phyloP scores from a whole-genome alignment of 2,113 vertebrate genomes.

The Bambusicola thoracicus region DNA sequence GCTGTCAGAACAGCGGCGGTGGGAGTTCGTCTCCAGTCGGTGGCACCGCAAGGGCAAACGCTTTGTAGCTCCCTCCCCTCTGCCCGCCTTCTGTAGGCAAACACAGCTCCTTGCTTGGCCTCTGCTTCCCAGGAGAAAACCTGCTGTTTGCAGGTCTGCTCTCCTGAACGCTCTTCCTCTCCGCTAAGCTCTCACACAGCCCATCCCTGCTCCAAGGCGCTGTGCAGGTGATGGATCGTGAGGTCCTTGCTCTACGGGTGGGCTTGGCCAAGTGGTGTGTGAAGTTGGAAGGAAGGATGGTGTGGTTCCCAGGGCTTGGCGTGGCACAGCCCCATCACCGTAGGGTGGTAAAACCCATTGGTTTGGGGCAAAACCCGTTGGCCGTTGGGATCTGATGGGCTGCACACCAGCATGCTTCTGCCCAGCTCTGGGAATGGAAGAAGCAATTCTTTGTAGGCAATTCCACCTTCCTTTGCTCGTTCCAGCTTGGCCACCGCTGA shows the following conservation, averaged over 20 bases:
- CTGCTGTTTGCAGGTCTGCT: accelerated
- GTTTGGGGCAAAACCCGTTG: neutral
- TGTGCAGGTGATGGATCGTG: accelerated
- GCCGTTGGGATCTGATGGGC: neutral
- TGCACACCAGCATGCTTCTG: accelerated
- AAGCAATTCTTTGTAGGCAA: neutral
- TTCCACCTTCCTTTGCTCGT: neutral
- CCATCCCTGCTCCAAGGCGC: neutral
- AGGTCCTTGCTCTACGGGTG: neutral
- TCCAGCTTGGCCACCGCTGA: neutral
- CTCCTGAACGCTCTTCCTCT: neutral
- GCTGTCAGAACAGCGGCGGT: conserved; percentile 57
- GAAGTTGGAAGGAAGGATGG: neutral
- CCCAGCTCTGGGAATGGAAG: neutral
- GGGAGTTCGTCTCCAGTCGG: conserved; percentile 24
- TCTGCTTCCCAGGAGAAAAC: neutral
- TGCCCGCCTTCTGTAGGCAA: accelerated
- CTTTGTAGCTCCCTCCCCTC: neutral
- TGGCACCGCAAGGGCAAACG: conserved; percentile 21
- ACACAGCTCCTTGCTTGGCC: neutral
- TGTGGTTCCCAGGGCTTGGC: neutral
- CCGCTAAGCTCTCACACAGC: neutral
- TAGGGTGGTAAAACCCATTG: neutral
- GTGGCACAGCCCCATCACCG: neutral
- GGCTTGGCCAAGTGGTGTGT: neutral